A percentile compares a stretch with the other conserved stretches of the same genome.
Evolutionary conservation across 2,797 vertebrate species (phyloP).

Genomic region (Momotus momota): DNA sequence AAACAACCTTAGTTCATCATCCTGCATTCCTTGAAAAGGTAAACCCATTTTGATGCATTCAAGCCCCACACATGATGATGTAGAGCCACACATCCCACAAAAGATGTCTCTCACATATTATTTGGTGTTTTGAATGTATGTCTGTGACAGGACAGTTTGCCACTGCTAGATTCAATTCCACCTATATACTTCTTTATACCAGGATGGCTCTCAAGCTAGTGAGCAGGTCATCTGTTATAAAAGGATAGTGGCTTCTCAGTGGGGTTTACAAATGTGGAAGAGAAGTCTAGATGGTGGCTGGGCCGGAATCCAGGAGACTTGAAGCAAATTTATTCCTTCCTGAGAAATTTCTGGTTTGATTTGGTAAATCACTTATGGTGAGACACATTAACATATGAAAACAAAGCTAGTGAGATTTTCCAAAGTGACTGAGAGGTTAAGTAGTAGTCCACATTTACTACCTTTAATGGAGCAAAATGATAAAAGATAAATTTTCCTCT

Average conservation of each 20-base stretch:
- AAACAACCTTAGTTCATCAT: not conserved
- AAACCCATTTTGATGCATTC: not conserved
- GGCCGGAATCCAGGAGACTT: not conserved
- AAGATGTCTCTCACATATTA: not conserved
- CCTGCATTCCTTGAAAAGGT: not conserved
- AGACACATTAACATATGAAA: not conserved
- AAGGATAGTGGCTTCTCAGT: not conserved
- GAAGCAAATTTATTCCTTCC: not conserved
- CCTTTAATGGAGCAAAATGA: not conserved
- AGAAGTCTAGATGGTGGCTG: not conserved
- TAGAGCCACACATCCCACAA: not conserved
- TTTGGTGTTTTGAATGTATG: not conserved
- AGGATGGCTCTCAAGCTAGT: not conserved
- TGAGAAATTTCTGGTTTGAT: not conserved
- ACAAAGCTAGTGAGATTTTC: not conserved
- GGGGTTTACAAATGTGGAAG: not conserved
- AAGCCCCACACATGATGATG: not conserved
- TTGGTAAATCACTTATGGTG: not conserved
- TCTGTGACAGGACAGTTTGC: not conserved
- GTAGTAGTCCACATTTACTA: not conserved
- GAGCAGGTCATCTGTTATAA: not conserved
- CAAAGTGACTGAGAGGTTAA: not conserved
- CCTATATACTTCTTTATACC: not conserved
- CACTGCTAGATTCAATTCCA: not conserved
- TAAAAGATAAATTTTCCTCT: not conserved